phyloP scores from a whole-genome alignment of 2,888 invertebrate genomes.

The Andricus quercusramuli region DNA sequence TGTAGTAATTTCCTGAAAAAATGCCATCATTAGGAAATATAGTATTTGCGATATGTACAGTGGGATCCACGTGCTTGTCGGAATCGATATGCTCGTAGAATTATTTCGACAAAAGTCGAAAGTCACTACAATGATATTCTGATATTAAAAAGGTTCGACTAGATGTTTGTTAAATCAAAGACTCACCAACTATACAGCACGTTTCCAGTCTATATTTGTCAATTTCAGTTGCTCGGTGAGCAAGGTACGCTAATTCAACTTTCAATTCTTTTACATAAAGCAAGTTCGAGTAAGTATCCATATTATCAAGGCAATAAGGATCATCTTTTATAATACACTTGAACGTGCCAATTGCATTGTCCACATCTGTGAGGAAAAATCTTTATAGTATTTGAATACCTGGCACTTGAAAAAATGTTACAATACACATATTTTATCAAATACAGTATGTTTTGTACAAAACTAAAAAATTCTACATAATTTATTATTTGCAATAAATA shows the following conservation, averaged over 20 bases:
- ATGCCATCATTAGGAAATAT: not conserved
- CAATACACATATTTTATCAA: not conserved
- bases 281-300: constrained; percentile 98
- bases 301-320: constrained; percentile 95
- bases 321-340: constrained; percentile 90
- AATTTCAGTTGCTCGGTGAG: constrained; percentile 94
- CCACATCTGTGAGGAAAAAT: constrained; percentile 85
- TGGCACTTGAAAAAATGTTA: not conserved
- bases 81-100: too few relatives aligned
- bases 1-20: constrained; percentile 94
- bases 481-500: too few relatives aligned
- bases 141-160: too few relatives aligned
- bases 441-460: too few relatives aligned
- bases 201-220: constrained; percentile 99
- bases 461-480: too few relatives aligned
- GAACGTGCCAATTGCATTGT: constrained; percentile 92
- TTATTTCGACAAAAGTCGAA: too few relatives aligned
- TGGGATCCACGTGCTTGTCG: too few relatives aligned
- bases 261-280: constrained; percentile 96
- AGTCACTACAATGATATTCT: too few relatives aligned
- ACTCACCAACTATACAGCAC: constrained; percentile 95
- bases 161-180: not conserved
- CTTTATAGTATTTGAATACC: not conserved
- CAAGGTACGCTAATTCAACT: constrained; percentile 94
- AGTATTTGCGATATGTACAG: not conserved